Evolutionary conservation across 2,113 vertebrate species (phyloP).

Genomic region (Aviceda subcristata): DNA sequence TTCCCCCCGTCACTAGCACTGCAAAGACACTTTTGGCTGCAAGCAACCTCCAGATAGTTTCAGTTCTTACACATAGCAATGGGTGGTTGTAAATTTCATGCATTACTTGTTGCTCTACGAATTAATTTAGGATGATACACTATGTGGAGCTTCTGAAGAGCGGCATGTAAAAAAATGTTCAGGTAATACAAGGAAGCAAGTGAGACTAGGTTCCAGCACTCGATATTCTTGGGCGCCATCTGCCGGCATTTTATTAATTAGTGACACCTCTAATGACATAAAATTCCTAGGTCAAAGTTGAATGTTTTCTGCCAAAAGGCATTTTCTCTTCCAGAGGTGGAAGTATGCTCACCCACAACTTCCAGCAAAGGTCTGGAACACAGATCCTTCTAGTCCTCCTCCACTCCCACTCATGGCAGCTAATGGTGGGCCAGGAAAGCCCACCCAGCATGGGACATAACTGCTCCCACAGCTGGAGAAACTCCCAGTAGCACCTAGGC

Average conservation of each 20-base stretch:
- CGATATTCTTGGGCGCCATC: background rate
- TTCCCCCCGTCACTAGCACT: background rate
- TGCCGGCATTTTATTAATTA: background rate
- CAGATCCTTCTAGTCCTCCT: background rate
- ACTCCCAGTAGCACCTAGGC: background rate
- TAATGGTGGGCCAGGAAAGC: background rate
- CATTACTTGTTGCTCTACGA: background rate
- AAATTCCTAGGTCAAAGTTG: background rate
- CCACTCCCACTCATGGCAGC: background rate
- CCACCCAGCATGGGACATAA: background rate
- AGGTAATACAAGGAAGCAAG: background rate
- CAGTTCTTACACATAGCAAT: background rate
- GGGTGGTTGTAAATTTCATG: background rate
- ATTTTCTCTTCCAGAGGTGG: too few relatives aligned
- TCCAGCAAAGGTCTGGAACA: background rate
- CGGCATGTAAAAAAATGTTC: fast-evolving
- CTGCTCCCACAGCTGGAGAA: background rate
- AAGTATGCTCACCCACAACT: background rate
- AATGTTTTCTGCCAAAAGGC: background rate
- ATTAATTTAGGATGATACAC: background rate
- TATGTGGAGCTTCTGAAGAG: background rate
- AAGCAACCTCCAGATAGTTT: background rate
- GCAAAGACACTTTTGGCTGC: background rate
- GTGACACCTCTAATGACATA: background rate
- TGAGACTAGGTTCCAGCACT: background rate